A percentile compares a stretch with the other conserved stretches of the same genome.
phyloP scores from a whole-genome alignment of 2,888 invertebrate genomes.

The Microplitis deprimator region DNA sequence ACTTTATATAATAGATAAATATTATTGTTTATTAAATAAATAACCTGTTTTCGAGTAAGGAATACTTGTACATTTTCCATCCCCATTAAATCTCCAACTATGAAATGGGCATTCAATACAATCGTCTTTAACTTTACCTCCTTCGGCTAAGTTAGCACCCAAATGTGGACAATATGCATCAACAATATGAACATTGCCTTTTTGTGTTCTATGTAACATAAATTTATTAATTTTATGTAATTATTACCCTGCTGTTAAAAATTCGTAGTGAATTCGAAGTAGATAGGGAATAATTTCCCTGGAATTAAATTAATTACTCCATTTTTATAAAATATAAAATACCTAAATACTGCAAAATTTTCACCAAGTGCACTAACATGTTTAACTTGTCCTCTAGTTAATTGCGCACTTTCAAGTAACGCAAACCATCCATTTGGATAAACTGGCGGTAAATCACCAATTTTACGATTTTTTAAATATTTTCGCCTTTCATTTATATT shows the following conservation, averaged over 20 bases:
- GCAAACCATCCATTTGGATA: conserved; percentile 94
- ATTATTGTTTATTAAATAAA: not conserved
- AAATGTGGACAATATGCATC: conserved; percentile 93
- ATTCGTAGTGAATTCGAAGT: too few relatives aligned
- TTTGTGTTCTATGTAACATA: conserved; percentile 73
- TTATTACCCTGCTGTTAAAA: conserved; percentile 70
- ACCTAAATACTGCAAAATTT: conserved; percentile 69
- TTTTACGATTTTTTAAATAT: conserved; percentile 67
- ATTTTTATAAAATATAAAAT: conserved; percentile 40
- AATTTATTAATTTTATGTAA: conserved; percentile 76
- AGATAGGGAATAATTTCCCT: too few relatives aligned
- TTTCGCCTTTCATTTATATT: not conserved
- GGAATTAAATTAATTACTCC: too few relatives aligned
- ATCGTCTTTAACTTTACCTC: conserved; percentile 83
- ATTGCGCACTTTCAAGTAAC: conserved; percentile 78
- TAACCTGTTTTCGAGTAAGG: conserved; percentile 79
- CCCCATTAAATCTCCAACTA: conserved; percentile 86
- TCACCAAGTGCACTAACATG: conserved; percentile 79
- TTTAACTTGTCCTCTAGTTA: conserved; percentile 75
- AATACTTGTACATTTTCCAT: conserved; percentile 82
- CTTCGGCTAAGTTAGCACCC: conserved; percentile 88
- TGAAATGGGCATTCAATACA: conserved; percentile 93
- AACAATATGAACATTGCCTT: conserved; percentile 78
- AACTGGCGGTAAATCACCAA: conserved; percentile 84
- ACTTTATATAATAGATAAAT: too few relatives aligned